Base-by-base conservation (phyloP, 2,888 invertebrate species). In the Piscicola geometra region DNA sequence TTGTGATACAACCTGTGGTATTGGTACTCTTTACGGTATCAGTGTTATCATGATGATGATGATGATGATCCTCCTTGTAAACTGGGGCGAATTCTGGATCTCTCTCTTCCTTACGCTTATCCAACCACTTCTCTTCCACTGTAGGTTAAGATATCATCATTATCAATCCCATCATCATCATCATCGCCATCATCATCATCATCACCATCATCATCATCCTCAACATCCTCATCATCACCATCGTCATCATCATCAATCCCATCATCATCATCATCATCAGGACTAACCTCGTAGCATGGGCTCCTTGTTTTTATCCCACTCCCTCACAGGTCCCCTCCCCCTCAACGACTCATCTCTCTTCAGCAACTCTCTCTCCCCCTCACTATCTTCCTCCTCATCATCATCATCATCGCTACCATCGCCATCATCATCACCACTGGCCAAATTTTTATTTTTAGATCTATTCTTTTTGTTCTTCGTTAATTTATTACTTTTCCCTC, bases 241-340 rank as follows among this genome's bases (percentile, higher is more conserved):
- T n/a, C n/a, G n/a, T n/a, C n/a, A n/a, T n/a, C n/a, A n/a, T n/a
- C n/a, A n/a, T n/a, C n/a, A n/a, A n/a, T n/a, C 21, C 21, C 9
- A 47, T 47, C 9, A 47, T 47, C 9, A 47, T 47, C 21, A 47
- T 21, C 21, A 47, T n/a, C n/a, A n/a, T n/a, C n/a, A n/a, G n/a
- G n/a, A n/a, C n/a, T n/a, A n/a, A n/a, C n/a, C n/a, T n/a, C 21
- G 50, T 47, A 47, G 9, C 5, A 28, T 25, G 30, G 18, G 33
- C 67, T 72, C 75, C 71, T 80, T 80, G 50, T 77, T 78, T 56
- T 70, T 76, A 64, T 80, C 80, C 80, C 80, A 80, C 36, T 80
- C 80, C 52, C 80, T 36, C 18, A 77, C 60, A 5, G 79, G 77
- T 3, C 77, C 78, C 15, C 68, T 36, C 52, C 77, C 73, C 50